These are phyloP conservation scores for Podilymbus podiceps DNA, from an alignment of 2,113 vertebrate species.

Conservation along the genomic window DNA sequence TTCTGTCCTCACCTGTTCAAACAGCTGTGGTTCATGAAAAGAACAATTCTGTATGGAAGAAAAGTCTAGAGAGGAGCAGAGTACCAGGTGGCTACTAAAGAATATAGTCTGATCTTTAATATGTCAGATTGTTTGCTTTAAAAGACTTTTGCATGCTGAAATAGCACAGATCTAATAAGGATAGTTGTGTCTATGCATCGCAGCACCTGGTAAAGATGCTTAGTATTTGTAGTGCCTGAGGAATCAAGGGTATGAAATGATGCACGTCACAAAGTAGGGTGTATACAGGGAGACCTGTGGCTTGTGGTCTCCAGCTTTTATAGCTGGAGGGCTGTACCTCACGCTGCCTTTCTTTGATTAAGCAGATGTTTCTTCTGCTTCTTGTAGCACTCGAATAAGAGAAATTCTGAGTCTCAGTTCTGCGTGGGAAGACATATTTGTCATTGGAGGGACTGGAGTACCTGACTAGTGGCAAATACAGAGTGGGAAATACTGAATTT, in stretches of 20 bases:
- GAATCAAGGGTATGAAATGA: not conserved
- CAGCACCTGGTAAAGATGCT: not conserved
- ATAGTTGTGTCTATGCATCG: accelerated
- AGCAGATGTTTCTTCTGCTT: not conserved
- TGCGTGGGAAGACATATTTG: not conserved
- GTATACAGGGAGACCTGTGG: not conserved
- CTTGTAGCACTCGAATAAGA: not conserved
- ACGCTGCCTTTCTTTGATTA: not conserved
- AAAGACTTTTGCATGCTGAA: not conserved
- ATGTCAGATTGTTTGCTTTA: not conserved
- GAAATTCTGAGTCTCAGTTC: not conserved
- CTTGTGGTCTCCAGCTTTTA: not conserved
- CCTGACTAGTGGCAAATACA: not conserved
- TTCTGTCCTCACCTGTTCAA: not conserved
- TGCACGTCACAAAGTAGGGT: not conserved
- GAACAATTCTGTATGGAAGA: not conserved
- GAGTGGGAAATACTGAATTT: not conserved
- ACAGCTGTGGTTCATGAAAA: not conserved
- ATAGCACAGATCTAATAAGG: not conserved
- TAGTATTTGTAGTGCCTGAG: not conserved
- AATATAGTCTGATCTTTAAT: not conserved
- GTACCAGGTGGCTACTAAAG: not conserved
- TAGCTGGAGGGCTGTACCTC: not conserved
- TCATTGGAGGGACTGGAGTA: not conserved
- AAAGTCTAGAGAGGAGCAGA: not conserved